Evolutionary conservation across 2,888 invertebrate genomes (phyloP).

Genomic region (Cantharis nigra): DNA sequence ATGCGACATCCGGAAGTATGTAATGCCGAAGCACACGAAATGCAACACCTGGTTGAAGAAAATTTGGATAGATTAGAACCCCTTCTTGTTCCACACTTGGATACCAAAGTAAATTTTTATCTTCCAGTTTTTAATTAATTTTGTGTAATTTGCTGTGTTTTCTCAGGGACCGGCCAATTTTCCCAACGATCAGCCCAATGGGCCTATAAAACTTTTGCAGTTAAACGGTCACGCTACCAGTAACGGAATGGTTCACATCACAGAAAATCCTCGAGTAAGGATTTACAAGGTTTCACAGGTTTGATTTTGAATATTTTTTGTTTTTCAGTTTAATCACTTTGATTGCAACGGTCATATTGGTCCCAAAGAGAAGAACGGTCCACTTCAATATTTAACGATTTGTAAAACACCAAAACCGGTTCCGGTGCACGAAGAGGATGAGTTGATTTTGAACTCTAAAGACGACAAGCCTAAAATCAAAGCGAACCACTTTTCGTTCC

Average conservation of each 20-base stretch:
- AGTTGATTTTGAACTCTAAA: background rate
- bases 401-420: background rate
- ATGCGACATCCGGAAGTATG: slow-evolving; percentile 44
- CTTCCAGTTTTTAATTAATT: background rate
- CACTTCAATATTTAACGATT: background rate
- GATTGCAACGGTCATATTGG: slow-evolving; percentile 39
- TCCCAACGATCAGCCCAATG: slow-evolving; percentile 60
- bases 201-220: slow-evolving; percentile 55
- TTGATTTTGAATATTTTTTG: background rate
- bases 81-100: slow-evolving; percentile 52
- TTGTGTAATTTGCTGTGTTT: slow-evolving; percentile 28
- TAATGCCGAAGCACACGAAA: slow-evolving; percentile 49
- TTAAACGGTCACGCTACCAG: slow-evolving; percentile 58
- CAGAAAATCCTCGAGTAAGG: slow-evolving; percentile 71
- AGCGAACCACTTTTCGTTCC: background rate
- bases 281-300: background rate
- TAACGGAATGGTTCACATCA: slow-evolving; percentile 66
- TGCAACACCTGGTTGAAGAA: slow-evolving; percentile 51
- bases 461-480: background rate
- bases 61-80: slow-evolving; percentile 49
- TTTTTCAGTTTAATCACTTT: slow-evolving; percentile 24
- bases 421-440: background rate
- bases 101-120: slow-evolving; percentile 59
- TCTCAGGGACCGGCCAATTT: slow-evolving; percentile 54
- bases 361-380: slow-evolving; percentile 6